Conservation (phyloP, 2,113 vertebrate species). For the Polypterus senegalus region DNA sequence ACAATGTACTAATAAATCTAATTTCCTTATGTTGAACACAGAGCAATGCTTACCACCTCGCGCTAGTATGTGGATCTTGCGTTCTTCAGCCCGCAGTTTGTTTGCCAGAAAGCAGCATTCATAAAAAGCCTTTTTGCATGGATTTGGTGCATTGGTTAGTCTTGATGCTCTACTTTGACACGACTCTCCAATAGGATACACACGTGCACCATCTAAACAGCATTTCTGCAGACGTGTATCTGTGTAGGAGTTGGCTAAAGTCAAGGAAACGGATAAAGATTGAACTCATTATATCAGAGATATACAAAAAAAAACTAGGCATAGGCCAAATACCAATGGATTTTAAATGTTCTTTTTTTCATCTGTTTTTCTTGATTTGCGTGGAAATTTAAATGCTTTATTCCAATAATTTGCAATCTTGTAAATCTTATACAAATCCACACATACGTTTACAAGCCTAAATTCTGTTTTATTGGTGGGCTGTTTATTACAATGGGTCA, state of each 20-base stretch:
- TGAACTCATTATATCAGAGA: neutral
- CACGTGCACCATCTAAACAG: slow-evolving; percentile 44
- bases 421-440: too few species aligned
- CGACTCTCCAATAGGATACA: slow-evolving; percentile 27
- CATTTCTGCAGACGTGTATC: neutral
- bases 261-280: neutral
- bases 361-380: neutral
- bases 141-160: rapidly evolving
- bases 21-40: neutral
- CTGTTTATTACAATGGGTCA: too few species aligned
- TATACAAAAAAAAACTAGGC: too few species aligned
- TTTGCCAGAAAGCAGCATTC: slow-evolving; percentile 50
- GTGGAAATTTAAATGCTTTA: too few species aligned
- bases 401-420: too few species aligned
- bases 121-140: slow-evolving; percentile 35
- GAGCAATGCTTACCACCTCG: slow-evolving; percentile 52
- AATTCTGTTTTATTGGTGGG: too few species aligned
- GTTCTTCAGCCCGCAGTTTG: neutral
- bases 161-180: slow-evolving; percentile 38
- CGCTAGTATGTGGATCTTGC: slow-evolving; percentile 31
- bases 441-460: too few species aligned
- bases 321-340: too few species aligned
- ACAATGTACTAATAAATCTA: too few species aligned
- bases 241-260: slow-evolving; percentile 38
- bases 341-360: neutral